Percentiles rank a stretch among this genome's conserved stretches.
Evolutionary conservation across 2,888 invertebrate species (phyloP).

Genomic region (Tiphia femorata): DNA sequence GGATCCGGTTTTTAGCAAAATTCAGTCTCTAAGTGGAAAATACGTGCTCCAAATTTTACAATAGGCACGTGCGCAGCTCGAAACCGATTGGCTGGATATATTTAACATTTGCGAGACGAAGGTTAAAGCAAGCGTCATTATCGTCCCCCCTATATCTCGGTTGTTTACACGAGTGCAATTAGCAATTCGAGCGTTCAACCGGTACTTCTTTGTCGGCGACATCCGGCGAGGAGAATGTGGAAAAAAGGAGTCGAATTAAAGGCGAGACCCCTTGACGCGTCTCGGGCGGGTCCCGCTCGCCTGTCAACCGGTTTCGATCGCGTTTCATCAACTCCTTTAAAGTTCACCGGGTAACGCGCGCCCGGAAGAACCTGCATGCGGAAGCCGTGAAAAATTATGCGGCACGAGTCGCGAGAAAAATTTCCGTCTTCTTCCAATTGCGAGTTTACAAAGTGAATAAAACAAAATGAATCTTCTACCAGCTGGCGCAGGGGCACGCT

Average conservation of each 20-base stretch:
- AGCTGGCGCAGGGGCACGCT: too few relatives aligned
- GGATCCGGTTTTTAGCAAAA: too few relatives aligned
- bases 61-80: too few relatives aligned
- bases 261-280: slow-evolving; percentile 13
- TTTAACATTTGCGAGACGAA: too few relatives aligned
- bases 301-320: slow-evolving; percentile 46
- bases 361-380: not conserved
- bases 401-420: too few relatives aligned
- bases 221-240: not conserved
- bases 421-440: too few relatives aligned
- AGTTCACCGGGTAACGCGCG: slow-evolving; percentile 19
- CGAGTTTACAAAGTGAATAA: too few relatives aligned
- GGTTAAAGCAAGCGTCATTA: not conserved
- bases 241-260: slow-evolving; percentile 15
- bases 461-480: too few relatives aligned
- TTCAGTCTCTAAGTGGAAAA: too few relatives aligned
- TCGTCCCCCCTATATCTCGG: not conserved
- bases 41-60: too few relatives aligned
- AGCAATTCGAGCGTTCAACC: slow-evolving; percentile 5
- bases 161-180: slow-evolving; percentile 5
- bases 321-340: slow-evolving; percentile 43
- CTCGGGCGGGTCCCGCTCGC: slow-evolving; percentile 23
- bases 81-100: too few relatives aligned
- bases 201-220: slow-evolving; percentile 1
- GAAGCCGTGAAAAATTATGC: too few relatives aligned